Evolutionary conservation across 2,113 vertebrate genomes (phyloP).

Genomic region (Notothenia rossii): DNA sequence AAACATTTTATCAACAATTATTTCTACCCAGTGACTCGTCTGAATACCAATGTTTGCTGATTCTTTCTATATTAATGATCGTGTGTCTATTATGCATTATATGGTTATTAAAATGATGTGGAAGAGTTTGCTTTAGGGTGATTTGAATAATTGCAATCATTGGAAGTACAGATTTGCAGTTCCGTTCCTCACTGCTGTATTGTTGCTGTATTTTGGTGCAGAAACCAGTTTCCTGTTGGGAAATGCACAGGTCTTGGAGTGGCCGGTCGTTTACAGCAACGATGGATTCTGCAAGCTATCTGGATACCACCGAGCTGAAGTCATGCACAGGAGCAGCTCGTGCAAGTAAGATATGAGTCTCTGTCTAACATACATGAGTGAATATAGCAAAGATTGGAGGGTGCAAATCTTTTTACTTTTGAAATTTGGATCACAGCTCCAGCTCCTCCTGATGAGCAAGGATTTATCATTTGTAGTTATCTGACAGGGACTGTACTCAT

Average conservation of each 20-base stretch:
- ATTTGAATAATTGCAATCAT: conserved; percentile 10
- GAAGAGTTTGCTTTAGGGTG: not conserved
- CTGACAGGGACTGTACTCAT: not conserved
- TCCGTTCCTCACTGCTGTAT: conserved; percentile 3
- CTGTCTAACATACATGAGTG: not conserved
- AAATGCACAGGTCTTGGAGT: conserved; percentile 98
- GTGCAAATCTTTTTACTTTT: not conserved
- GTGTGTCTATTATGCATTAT: not conserved
- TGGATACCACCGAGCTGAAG: conserved; percentile 96
- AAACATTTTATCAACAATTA: conserved; percentile 67
- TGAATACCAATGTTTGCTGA: conserved; percentile 22
- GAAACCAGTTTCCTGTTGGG: conserved; percentile 98
- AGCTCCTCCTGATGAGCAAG: not conserved
- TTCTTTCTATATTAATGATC: conserved; percentile 32
- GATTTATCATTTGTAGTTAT: not conserved
- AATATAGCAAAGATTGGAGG: not conserved
- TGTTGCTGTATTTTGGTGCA: conserved; percentile 65
- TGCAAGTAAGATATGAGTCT: conserved; percentile 89
- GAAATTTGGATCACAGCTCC: not conserved
- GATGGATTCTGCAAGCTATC: conserved; percentile 99
- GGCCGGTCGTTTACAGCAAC: conserved; percentile 99
- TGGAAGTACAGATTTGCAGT: not conserved
- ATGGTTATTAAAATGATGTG: not conserved
- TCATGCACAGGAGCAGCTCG: conserved; percentile 99
- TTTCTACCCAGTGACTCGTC: conserved; percentile 35